These are phyloP conservation scores for Neoarius graeffei DNA, from an alignment of 2,113 vertebrate genomes.

Conservation along the genomic window DNA sequence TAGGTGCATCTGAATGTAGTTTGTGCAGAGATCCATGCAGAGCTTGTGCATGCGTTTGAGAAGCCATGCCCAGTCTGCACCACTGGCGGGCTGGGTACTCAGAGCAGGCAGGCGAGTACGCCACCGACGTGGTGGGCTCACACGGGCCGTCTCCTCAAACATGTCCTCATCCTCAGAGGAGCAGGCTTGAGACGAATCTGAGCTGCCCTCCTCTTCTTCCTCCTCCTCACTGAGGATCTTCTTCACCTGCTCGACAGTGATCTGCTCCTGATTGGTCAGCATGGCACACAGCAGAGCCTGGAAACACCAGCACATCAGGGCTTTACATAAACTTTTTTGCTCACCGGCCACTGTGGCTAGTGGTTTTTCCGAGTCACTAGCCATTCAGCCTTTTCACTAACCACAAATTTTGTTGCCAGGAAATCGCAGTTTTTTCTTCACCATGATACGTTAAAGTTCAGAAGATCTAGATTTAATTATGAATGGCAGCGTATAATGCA, in stretches of 20 bases:
- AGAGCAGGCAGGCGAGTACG: conserved; percentile 81
- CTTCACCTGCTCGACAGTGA: conserved; percentile 91
- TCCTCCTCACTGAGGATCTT: conserved; percentile 91
- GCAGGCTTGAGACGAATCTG: conserved; percentile 90
- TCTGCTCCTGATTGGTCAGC: conserved; percentile 85
- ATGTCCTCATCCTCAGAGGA: conserved; percentile 98
- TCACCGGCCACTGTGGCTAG: too few species aligned
- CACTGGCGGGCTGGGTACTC: conserved; percentile 84
- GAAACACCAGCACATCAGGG: conserved; percentile 2
- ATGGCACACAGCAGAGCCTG: conserved; percentile 87
- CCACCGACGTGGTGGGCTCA: conserved; percentile 91
- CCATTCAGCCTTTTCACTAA: too few species aligned
- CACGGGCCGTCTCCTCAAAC: conserved; percentile 95
- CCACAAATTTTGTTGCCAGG: too few species aligned
- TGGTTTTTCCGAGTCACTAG: too few species aligned
- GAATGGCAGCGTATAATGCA: too few species aligned
- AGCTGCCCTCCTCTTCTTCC: conserved; percentile 85
- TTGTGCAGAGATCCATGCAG: conserved; percentile 90
- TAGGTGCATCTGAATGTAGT: conserved; percentile 96
- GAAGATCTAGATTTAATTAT: too few species aligned
- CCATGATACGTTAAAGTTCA: too few species aligned
- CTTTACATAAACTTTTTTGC: too few species aligned
- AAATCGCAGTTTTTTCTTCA: too few species aligned
- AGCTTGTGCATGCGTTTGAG: conserved; percentile 90
- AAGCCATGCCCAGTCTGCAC: conserved; percentile 93